phyloP scores from a whole-genome alignment of 2,888 invertebrate species.

The Scaptodrosophila latifasciaeformis region DNA sequence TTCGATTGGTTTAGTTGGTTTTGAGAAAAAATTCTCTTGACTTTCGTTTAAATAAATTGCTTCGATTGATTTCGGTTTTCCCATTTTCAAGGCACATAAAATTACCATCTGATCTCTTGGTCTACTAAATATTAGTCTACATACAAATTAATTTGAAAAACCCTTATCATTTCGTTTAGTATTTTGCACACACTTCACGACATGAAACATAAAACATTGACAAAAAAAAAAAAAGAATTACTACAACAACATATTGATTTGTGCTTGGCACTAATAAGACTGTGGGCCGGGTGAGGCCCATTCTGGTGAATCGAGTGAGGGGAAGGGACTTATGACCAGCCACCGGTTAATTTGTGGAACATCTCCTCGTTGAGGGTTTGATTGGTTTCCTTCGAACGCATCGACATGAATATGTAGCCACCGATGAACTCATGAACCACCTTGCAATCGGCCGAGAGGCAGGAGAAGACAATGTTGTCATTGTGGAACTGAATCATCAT shows the following conservation, averaged over 20 bases:
- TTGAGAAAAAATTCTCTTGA: slow-evolving; percentile 5
- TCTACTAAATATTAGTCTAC: slow-evolving; percentile 46
- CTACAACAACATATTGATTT: slow-evolving; percentile 27
- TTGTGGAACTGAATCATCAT: slow-evolving; percentile 99
- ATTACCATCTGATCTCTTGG: too few relatives aligned
- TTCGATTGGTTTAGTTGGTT: slow-evolving; percentile 24
- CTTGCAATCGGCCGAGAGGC: slow-evolving; percentile 97
- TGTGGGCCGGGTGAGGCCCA: slow-evolving; percentile 7
- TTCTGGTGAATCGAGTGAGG: neutral
- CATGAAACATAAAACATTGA: slow-evolving; percentile 18
- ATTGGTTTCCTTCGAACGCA: slow-evolving; percentile 97
- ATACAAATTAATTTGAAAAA: slow-evolving; percentile 14
- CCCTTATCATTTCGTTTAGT: slow-evolving; percentile 33
- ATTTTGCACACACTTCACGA: slow-evolving; percentile 40
- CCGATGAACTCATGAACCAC: slow-evolving; percentile 99
- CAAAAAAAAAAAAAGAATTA: slow-evolving; percentile 13
- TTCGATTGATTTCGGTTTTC: slow-evolving; percentile 6
- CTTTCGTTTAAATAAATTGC: slow-evolving; percentile 4
- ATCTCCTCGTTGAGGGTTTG: slow-evolving; percentile 96
- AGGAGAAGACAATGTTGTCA: slow-evolving; percentile 95
- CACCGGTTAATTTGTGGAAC: slow-evolving; percentile 98
- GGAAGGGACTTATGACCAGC: slow-evolving; percentile 86
- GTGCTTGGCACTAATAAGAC: slow-evolving; percentile 58
- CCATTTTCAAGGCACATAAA: slow-evolving; percentile 36
- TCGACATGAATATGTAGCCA: slow-evolving; percentile 98